A percentile compares a stretch with the other conserved stretches of the same genome.
Conservation (phyloP, 1,140 invertebrate species). For the Hetaerina americana region DNA sequence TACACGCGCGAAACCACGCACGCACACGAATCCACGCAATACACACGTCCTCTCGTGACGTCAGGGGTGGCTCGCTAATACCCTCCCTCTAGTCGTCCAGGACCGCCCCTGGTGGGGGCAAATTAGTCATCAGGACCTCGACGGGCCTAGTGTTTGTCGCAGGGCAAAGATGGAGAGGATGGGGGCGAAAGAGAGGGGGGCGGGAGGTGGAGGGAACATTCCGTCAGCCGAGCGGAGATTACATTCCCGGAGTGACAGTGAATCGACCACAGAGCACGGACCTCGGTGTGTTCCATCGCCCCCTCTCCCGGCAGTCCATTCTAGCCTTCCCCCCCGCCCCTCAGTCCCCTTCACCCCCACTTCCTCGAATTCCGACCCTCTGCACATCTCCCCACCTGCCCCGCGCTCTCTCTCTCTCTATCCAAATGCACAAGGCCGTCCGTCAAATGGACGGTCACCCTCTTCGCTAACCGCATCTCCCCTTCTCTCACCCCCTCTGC, state of each 20-base stretch:
- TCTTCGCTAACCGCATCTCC: neutral
- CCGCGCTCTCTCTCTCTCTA: neutral
- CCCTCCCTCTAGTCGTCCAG: slow-evolving; percentile 3
- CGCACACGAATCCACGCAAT: too few relatives aligned
- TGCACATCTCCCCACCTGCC: neutral
- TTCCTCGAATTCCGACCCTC: too few relatives aligned
- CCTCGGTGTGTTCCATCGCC: neutral
- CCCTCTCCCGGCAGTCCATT: neutral
- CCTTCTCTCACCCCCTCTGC: slow-evolving; percentile 1
- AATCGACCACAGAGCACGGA: neutral
- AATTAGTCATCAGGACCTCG: neutral
- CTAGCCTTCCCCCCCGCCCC: neutral
- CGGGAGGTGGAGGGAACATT: slow-evolving; percentile 11
- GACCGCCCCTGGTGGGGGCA: slow-evolving; percentile 3
- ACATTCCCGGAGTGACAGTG: neutral
- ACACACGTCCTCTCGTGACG: neutral
- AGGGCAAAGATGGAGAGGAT: slow-evolving; percentile 5
- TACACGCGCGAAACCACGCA: too few relatives aligned
- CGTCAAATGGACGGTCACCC: too few relatives aligned
- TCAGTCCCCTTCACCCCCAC: too few relatives aligned
- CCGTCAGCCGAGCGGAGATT: neutral
- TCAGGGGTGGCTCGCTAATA: neutral
- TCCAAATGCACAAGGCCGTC: neutral
- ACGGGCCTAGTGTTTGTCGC: slow-evolving; percentile 26
- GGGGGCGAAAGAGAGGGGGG: slow-evolving; percentile 4